These are phyloP conservation scores for Agrotis puta DNA, from an alignment of 2,888 invertebrate genomes.

Conservation along the genomic window DNA sequence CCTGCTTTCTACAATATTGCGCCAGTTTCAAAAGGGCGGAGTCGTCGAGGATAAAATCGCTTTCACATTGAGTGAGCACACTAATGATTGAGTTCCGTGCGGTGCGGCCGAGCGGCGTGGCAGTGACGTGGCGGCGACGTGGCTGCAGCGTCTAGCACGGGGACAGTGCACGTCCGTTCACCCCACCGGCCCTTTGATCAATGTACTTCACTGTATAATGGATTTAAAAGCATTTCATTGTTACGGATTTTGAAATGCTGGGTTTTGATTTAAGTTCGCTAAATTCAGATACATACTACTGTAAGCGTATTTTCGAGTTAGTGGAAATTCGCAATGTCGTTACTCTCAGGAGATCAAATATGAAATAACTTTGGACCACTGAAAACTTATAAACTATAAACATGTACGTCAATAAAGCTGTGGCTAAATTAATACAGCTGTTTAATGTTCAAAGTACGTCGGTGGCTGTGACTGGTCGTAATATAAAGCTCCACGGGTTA, in stretches of 20 bases:
- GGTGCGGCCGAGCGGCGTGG: conserved; percentile 71
- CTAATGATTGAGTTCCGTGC: conserved; percentile 90
- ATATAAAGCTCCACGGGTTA: conserved; percentile 64
- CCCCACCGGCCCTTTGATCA: conserved; percentile 81
- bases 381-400: conserved; percentile 19
- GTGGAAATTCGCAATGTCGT: conserved; percentile 13
- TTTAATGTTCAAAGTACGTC: conserved; percentile 66
- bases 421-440: conserved; percentile 63
- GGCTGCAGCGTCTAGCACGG: conserved; percentile 65
- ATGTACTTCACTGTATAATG: conserved; percentile 80
- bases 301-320: conserved; percentile 5
- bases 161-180: conserved; percentile 66
- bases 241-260: conserved; percentile 72
- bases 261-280: conserved; percentile 56
- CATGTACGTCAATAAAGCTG: conserved; percentile 48
- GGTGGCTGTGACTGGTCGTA: conserved; percentile 57
- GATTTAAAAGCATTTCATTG: conserved; percentile 86
- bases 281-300: conserved; percentile 49
- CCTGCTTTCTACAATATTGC: conserved; percentile 90
- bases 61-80: conserved; percentile 90
- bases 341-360: conserved; percentile 26
- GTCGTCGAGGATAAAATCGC: conserved; percentile 87
- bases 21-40: conserved; percentile 86
- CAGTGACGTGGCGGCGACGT: conserved; percentile 48
- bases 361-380: conserved; percentile 15